phyloP scores from a whole-genome alignment of 2,888 invertebrate species.

The Ceraclea dissimilis region DNA sequence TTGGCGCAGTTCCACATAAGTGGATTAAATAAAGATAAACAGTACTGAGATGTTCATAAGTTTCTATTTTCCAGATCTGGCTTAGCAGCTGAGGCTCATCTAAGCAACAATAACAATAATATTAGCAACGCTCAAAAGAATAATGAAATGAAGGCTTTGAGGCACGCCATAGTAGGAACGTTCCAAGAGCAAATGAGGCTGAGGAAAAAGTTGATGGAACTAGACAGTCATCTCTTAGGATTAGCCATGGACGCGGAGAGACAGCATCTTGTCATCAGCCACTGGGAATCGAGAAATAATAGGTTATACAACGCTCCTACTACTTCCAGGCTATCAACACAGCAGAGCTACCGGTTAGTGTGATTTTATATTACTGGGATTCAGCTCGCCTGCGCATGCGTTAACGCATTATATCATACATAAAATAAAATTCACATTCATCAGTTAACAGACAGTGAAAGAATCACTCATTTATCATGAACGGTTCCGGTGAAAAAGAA shows the following conservation, averaged over 20 bases:
- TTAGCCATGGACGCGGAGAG: constrained; percentile 82
- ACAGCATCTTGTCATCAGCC: constrained; percentile 80
- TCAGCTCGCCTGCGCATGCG: not conserved
- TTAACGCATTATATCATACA: too few relatives aligned
- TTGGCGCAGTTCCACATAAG: too few relatives aligned
- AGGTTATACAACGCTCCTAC: constrained; percentile 59
- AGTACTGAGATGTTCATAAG: too few relatives aligned
- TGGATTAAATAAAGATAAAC: too few relatives aligned
- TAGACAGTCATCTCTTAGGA: constrained; percentile 75
- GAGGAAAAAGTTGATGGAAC: constrained; percentile 77
- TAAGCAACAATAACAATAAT: constrained; percentile 18
- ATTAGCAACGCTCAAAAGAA: constrained; percentile 29
- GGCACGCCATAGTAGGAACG: constrained; percentile 80
- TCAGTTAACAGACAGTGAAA: too few relatives aligned
- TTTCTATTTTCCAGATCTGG: constrained; percentile 16
- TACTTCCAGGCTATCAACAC: constrained; percentile 51
- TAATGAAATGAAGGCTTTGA: constrained; percentile 55
- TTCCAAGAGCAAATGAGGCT: constrained; percentile 92
- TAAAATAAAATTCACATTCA: too few relatives aligned
- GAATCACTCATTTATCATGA: too few relatives aligned
- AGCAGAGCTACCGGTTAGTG: constrained; percentile 52
- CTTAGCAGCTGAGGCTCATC: constrained; percentile 16
- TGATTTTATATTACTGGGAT: too few relatives aligned
- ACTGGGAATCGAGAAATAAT: constrained; percentile 82
- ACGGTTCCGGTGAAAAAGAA: too few relatives aligned